phyloP scores from a whole-genome alignment of 2,113 vertebrate species.

The Atrichornis clamosus region DNA sequence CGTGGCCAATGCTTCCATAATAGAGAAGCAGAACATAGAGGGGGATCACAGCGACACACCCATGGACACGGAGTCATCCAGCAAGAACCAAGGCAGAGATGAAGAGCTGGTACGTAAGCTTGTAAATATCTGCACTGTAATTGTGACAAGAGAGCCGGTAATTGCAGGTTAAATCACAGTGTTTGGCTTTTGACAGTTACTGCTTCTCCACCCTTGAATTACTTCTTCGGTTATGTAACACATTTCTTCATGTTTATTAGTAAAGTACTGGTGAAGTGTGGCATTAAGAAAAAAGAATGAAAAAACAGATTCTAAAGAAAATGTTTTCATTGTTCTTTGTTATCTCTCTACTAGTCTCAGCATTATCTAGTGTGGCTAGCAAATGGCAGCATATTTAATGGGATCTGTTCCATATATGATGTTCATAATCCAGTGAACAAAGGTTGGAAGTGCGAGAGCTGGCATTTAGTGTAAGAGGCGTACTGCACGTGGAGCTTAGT shows the following conservation, averaged over 20 bases:
- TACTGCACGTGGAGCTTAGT: neutral
- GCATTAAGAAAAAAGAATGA: neutral
- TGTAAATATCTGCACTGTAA: neutral
- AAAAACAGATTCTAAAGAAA: neutral
- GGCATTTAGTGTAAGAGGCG: neutral
- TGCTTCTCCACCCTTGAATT: neutral
- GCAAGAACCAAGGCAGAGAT: constrained; percentile 82
- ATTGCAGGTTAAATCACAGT: neutral
- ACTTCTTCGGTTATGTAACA: neutral
- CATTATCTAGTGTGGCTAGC: neutral
- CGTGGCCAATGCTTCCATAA: constrained; percentile 86
- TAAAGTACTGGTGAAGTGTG: neutral
- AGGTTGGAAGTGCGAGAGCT: neutral
- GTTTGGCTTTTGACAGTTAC: neutral
- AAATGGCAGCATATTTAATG: neutral
- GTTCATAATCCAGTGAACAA: neutral
- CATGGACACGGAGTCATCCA: constrained; percentile 84
- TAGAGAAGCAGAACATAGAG: constrained; percentile 85
- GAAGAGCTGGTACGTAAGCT: constrained; percentile 83
- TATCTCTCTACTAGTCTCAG: neutral
- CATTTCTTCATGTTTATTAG: neutral
- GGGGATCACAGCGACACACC: constrained; percentile 79
- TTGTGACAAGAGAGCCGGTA: neutral
- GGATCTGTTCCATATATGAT: neutral
- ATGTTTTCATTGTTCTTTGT: neutral